Evolutionary conservation across 2,797 vertebrate species (phyloP), one percentile per base, ranked within the genome.

Genomic region (Brotula barbata): DNA sequence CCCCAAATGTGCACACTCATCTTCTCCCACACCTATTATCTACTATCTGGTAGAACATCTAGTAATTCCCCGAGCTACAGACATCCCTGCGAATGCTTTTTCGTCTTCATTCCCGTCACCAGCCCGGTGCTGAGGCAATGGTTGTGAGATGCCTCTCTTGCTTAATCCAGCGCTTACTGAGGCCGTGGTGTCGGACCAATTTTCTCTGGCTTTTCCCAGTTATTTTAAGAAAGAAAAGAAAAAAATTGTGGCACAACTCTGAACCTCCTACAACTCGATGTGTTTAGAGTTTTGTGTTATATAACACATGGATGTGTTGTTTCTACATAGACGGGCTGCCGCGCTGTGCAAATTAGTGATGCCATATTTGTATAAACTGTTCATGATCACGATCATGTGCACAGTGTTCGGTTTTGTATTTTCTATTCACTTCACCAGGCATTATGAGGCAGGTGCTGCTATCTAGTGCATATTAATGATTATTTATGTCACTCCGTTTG

Each of bases 121-220:
- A 22, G 25, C 21, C 55, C 31, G n/a, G 6, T 28, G 25, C 25
- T 28, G 25, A 28, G 25, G 25, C 25, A 28, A 23, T 55, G 17
- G 43, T 20, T 62, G 43, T 44, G 64, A 55, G 47, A 46, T 36
- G 54, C 5, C 7, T 13, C 22, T 60, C 39, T 19, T 42, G n/a
- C 45, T 34, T 54, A 55, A 45, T 54, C 2, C 47, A n/a, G 42
- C 37, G 33, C 58, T 60, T 41, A 58, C 74, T 68, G 58, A 55
- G 58, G 43, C 58, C 60, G 34, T 59, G 39, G 68, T 52, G 53
- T 52, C 47, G 71, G 57, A 33, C 62, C 37, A 33, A 49, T 68
- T 65, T 36, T 25, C 48, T 9, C 56, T 75, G 65, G 59, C 65
- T 25, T 22, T 22, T 49, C 33, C 66, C 41, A n/a, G n/a, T n/a